Evolutionary conservation across 2,113 vertebrate species (phyloP).

Genomic region (Nematolebias whitei): DNA sequence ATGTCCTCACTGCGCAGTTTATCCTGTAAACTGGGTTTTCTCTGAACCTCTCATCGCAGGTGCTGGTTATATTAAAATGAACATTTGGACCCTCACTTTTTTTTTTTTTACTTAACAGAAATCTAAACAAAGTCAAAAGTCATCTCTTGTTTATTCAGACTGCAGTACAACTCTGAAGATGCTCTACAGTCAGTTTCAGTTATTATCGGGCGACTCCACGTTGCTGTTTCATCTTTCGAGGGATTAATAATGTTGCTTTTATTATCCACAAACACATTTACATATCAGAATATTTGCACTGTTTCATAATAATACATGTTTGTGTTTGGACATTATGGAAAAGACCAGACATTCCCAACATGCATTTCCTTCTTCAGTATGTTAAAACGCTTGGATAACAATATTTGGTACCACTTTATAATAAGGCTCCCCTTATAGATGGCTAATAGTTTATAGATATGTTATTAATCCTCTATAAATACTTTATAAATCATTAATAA

Average conservation of each 20-base stretch:
- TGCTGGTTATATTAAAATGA: conserved; percentile 33
- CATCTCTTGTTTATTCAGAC: conserved; percentile 16
- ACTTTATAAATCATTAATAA: too few species aligned
- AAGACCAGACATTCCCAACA: conserved; percentile 10
- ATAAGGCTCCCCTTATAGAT: too few species aligned
- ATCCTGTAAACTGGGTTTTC: conserved; percentile 9
- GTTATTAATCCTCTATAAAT: too few species aligned
- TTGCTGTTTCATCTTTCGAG: conserved; percentile 24
- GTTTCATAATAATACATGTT: conserved; percentile 13
- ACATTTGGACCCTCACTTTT: conserved; percentile 26
- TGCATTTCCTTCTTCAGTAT: neutral
- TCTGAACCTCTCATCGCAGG: conserved; percentile 44
- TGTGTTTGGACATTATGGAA: conserved; percentile 2
- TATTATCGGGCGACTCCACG: too few species aligned
- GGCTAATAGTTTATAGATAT: too few species aligned
- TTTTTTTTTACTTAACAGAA: conserved; percentile 25
- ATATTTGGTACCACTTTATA: too few species aligned
- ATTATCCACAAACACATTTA: conserved; percentile 34
- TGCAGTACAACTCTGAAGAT: conserved; percentile 41
- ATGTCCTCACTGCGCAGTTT: conserved; percentile 21
- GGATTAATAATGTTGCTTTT: conserved; percentile 23
- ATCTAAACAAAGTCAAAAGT: conserved; percentile 18
- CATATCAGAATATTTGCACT: conserved; percentile 39
- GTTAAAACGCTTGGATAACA: neutral
- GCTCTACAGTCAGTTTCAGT: conserved; percentile 25